phyloP scores from a whole-genome alignment of 2,113 vertebrate genomes.

The Saimiri boliviensis region DNA sequence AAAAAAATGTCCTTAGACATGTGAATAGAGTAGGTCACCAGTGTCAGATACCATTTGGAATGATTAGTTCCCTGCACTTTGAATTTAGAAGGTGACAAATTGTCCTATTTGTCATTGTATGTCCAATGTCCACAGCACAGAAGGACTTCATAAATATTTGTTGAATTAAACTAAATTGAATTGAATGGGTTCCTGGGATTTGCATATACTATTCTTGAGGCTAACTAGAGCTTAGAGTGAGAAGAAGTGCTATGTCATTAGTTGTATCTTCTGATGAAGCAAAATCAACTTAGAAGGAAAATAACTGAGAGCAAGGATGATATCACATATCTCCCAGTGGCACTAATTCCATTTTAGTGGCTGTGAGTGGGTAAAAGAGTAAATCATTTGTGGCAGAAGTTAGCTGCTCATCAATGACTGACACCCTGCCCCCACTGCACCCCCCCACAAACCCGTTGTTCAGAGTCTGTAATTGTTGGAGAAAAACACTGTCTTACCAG shows the following conservation, averaged over 20 bases:
- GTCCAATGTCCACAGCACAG: not conserved
- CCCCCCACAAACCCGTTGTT: too few relatives aligned
- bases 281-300: not conserved
- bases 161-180: not conserved
- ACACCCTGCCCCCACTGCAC: rapidly evolving
- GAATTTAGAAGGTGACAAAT: not conserved
- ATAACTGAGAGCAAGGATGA: not conserved
- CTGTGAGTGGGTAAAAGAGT: not conserved
- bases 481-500: not conserved
- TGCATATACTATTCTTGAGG: not conserved
- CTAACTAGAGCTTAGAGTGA: not conserved
- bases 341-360: not conserved
- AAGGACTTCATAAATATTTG: not conserved
- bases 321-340: not conserved
- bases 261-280: not conserved
- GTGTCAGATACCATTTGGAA: not conserved
- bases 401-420: not conserved
- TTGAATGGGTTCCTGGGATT: not conserved
- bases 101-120: not conserved
- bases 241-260: not conserved
- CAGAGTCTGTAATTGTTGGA: not conserved
- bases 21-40: not conserved
- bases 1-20: not conserved
- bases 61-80: not conserved
- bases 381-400: not conserved